These are phyloP conservation scores for Homalodisca vitripennis DNA, from an alignment of 1,140 invertebrate species.

Conservation along the genomic window DNA sequence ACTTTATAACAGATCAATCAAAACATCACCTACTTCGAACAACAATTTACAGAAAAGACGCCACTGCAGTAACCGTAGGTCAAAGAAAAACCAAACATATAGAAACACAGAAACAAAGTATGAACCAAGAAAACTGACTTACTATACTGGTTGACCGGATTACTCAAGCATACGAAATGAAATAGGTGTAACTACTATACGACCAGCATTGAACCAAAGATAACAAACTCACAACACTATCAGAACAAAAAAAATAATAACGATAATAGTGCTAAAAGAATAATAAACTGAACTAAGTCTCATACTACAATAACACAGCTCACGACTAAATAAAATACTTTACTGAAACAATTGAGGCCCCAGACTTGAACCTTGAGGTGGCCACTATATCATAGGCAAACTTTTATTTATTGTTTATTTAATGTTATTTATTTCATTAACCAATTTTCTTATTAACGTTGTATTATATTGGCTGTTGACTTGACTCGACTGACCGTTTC, in stretches of 20 bases:
- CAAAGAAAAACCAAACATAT: too few species aligned
- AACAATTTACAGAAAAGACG: too few species aligned
- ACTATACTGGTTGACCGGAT: too few species aligned
- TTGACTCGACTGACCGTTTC: constrained; percentile 11
- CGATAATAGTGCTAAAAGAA: too few species aligned
- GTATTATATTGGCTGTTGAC: constrained; percentile 18
- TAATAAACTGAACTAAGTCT: background rate
- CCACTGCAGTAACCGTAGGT: too few species aligned
- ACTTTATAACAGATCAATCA: too few species aligned
- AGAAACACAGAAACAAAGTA: too few species aligned
- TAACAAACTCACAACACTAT: background rate
- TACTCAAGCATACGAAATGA: too few species aligned
- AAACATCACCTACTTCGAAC: too few species aligned
- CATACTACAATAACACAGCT: background rate
- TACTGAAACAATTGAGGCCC: background rate
- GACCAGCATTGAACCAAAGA: too few species aligned
- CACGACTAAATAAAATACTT: constrained; percentile 5
- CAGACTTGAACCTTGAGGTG: background rate
- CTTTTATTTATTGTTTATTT: constrained; percentile 23
- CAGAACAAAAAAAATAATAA: background rate
- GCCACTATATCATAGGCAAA: constrained; percentile 7
- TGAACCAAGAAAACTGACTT: too few species aligned
- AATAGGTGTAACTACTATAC: too few species aligned
- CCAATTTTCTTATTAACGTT: background rate
- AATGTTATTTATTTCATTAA: constrained; percentile 21